phyloP scores from a whole-genome alignment of 1,140 invertebrate species.

The Venustaconcha ellipsiformis region DNA sequence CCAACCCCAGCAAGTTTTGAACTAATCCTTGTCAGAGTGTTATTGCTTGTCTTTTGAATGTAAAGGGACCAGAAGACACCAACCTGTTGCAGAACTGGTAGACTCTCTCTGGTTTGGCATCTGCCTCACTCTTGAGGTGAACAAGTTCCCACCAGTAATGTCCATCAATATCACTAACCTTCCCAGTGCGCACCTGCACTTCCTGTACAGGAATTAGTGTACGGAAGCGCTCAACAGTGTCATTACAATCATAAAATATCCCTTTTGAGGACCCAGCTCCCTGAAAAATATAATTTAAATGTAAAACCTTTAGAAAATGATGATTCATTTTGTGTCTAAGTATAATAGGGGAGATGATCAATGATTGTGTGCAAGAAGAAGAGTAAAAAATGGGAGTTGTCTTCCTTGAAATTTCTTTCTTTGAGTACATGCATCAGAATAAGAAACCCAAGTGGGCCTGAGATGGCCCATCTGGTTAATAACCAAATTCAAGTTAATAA shows the following conservation, averaged over 20 bases:
- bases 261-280: conserved; percentile 9
- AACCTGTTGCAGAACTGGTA: conserved; percentile 97
- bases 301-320: no score
- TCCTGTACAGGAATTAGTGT: conserved; percentile 93
- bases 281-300: conserved; percentile 1
- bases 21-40: background rate
- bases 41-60: background rate
- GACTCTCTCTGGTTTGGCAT: conserved; percentile 94
- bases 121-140: conserved; percentile 91
- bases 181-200: conserved; percentile 87
- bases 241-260: conserved; percentile 24
- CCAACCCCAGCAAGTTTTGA: background rate
- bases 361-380: no score
- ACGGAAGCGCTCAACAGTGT: conserved; percentile 51
- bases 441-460: no score
- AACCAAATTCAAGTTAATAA: no score
- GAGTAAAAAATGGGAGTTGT: no score
- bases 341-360: no score
- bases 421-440: no score
- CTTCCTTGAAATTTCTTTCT: no score
- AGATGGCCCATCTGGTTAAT: no score
- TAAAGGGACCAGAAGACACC: conserved; percentile 7
- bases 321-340: no score
- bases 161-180: conserved; percentile 92
- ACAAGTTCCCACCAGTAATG: conserved; percentile 98